Conservation (phyloP, 2,113 vertebrate species). For the Dipodomys stephensi region DNA sequence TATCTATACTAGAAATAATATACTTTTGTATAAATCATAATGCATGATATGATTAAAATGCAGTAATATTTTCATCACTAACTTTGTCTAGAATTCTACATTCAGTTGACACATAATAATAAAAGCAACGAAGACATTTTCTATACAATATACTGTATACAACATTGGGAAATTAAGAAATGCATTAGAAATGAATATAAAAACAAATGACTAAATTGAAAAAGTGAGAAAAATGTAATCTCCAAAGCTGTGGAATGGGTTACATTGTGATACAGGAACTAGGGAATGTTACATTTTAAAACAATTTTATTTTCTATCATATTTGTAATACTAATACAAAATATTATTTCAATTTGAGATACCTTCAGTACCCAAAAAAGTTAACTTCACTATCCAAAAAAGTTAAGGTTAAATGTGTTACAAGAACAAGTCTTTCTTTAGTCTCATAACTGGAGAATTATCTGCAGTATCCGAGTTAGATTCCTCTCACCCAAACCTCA, state of each 20-base stretch:
- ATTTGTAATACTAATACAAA: constrained; percentile 73
- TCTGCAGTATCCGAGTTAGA: constrained; percentile 83
- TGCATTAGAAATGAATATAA: constrained; percentile 62
- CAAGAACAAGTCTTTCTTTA: constrained; percentile 85
- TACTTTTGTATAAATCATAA: constrained; percentile 74
- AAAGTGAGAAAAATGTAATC: constrained; percentile 73
- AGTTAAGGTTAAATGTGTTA: constrained; percentile 86
- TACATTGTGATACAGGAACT: constrained; percentile 31
- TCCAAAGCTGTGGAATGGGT: constrained; percentile 58
- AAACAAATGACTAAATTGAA: constrained; percentile 72
- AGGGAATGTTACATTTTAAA: constrained; percentile 72
- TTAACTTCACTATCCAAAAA: constrained; percentile 78
- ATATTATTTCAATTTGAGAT: constrained; percentile 74
- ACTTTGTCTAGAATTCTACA: constrained; percentile 49
- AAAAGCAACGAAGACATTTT: constrained; percentile 41
- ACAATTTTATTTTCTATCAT: constrained; percentile 70
- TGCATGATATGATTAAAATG: constrained; percentile 63
- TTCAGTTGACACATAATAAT: constrained; percentile 21
- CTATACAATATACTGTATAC: constrained; percentile 17
- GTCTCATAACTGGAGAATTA: constrained; percentile 86
- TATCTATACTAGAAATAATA: neutral
- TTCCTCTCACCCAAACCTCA: constrained; percentile 88
- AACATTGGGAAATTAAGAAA: constrained; percentile 71
- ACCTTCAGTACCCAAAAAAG: constrained; percentile 66
- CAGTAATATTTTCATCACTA: constrained; percentile 35